Percentiles rank a stretch among this genome's conserved stretches.
These are phyloP conservation scores for Neofelis nebulosa DNA, from an alignment of 2,113 vertebrate species.

Conservation along the genomic window DNA sequence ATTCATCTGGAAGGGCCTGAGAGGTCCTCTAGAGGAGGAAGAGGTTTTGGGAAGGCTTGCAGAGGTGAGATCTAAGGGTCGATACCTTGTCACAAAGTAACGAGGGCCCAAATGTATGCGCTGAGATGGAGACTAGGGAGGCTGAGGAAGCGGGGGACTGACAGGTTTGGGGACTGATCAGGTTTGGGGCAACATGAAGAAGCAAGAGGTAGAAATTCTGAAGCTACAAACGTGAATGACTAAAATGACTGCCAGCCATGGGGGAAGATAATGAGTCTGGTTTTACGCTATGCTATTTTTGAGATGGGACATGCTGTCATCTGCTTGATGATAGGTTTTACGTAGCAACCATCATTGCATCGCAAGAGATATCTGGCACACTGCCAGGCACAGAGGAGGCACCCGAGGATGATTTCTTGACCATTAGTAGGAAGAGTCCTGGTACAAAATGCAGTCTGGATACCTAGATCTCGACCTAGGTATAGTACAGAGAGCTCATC, in stretches of 20 bases:
- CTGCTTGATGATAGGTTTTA: constrained; percentile 29
- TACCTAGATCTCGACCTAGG: background rate
- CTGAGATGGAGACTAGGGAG: background rate
- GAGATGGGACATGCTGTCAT: background rate
- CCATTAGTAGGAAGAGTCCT: background rate
- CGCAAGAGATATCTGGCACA: background rate
- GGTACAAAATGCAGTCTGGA: background rate
- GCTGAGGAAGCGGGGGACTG: background rate
- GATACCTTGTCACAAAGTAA: background rate
- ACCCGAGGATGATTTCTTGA: background rate
- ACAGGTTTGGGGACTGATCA: background rate
- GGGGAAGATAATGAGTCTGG: background rate
- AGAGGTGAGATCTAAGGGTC: background rate
- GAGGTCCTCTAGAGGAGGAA: background rate
- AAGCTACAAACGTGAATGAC: background rate
- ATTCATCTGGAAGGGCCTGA: background rate
- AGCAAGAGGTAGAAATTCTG: background rate
- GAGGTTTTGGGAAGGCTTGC: background rate
- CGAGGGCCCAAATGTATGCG: rapidly evolving
- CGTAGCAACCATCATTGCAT: background rate
- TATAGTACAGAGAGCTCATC: background rate
- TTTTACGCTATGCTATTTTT: constrained; percentile 35
- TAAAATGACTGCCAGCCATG: background rate
- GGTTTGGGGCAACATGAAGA: background rate
- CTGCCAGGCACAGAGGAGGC: background rate